Base-by-base conservation (phyloP, 2,888 invertebrate genomes). In the Pristionchus arcanus region DNA sequence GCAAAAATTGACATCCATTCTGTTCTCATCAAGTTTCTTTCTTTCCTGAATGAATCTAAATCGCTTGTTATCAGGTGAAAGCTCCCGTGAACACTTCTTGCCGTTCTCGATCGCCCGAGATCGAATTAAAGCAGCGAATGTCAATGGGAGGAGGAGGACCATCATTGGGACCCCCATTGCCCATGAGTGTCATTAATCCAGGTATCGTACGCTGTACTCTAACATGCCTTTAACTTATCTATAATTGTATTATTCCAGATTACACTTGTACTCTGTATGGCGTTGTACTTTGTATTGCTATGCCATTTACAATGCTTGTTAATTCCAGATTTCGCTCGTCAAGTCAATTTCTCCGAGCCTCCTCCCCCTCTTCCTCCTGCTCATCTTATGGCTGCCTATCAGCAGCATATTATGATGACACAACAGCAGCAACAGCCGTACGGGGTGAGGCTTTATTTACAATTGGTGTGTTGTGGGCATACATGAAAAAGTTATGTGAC, bases 61-160 rank as follows among this genome's bases (percentile, higher is more conserved):
- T 49, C 9, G 42, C 9, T 49, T 49, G 7, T 3, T 3, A 25
- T 21, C 74, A 88, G 89, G 89, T 89, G 89, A 89, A 81, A 68
- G 55, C 81, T 28, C 83, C 89, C 28, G 77, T 59, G 55, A 63
- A 31, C 28, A 37, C 89, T 7, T 49, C 81, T 28, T 81, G 89
- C 28, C 89, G 89, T 13, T 89, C 89, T 42, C 59, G 66, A 66
- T 83, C 81, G 11, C 89, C 89, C 3, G 89, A 89, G 83, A 88
- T 88, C n/a, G 68, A 31, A 42, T 25, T 87, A n/a, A 37, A 81
- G 81, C 81, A 81, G 81, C 42, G 81, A 53, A 85, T 59, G 53
- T 21, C 85, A 13, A 55, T 49, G 53, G 55, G n/a, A 16, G 83
- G 28, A 31, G 83, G 83, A 83, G 83, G 83, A 83, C 53, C 53